phyloP scores from a whole-genome alignment of 53 echinoderm and acorn worm species.

The Paracentrotus lividus region DNA sequence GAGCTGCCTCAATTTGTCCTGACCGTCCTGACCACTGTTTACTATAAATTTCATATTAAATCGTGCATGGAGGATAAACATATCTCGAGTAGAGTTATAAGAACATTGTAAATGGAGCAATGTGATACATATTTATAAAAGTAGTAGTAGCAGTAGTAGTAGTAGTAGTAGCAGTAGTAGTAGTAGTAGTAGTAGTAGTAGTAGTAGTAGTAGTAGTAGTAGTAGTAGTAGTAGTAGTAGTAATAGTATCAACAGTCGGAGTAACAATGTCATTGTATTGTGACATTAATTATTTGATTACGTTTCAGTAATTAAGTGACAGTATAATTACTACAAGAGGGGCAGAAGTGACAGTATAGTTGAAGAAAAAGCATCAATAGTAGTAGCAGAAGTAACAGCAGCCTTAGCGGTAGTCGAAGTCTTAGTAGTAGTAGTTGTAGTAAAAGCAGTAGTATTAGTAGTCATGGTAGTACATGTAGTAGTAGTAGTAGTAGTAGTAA shows the following conservation, averaged over 20 bases:
- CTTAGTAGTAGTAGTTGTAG: conserved; percentile 33
- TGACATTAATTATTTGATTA: too few relatives aligned
- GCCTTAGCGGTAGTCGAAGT: conserved; percentile 1
- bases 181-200: conserved; percentile 29
- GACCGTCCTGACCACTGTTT: too few relatives aligned
- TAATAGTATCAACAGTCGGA: conserved; percentile 24
- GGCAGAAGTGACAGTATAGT: background rate
- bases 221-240: conserved; percentile 31
- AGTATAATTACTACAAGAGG: too few relatives aligned
- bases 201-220: conserved; percentile 44
- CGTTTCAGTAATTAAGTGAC: too few relatives aligned
- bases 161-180: background rate
- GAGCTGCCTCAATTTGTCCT: too few relatives aligned
- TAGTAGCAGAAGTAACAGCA: conserved; percentile 1
- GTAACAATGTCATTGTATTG: too few relatives aligned
- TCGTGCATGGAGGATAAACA: too few relatives aligned
- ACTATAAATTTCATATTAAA: too few relatives aligned
- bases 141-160: conserved; percentile 4
- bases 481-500: conserved; percentile 27
- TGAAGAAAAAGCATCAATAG: background rate
- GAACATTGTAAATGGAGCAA: too few relatives aligned
- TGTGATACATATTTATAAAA: too few relatives aligned
- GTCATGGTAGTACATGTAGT: conserved; percentile 50
- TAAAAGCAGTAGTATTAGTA: conserved; percentile 54
- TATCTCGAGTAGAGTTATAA: too few relatives aligned